Conservation (phyloP, 1,140 invertebrate genomes). For the Drosophila nigrodunni region DNA sequence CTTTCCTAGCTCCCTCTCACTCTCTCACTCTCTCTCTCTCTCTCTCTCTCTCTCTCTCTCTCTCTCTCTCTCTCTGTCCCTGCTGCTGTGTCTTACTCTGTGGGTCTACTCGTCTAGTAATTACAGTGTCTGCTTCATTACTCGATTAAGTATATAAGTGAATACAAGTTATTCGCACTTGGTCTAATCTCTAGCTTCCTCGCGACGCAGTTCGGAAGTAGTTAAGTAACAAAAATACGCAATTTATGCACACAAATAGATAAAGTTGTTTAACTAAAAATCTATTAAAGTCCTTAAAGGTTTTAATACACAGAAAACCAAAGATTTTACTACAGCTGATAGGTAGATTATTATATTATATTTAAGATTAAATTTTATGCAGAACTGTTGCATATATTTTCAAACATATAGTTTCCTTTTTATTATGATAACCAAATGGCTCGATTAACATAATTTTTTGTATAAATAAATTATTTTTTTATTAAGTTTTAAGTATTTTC, state of each 20-base stretch:
- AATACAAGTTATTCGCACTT: slow-evolving; percentile 1
- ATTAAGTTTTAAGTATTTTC: no score
- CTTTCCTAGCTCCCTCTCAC: not conserved
- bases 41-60: not conserved
- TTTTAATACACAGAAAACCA: no score
- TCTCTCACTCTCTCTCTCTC: not conserved
- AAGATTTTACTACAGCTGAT: no score
- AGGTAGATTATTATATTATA: no score
- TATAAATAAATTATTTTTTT: no score
- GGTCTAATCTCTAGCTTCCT: not conserved
- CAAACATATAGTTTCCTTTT: no score
- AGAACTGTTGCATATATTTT: no score
- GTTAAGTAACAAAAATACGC: not conserved
- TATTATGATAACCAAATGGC: no score
- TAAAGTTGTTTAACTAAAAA: not conserved
- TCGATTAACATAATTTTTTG: no score
- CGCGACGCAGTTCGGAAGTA: not conserved
- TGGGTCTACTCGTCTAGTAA: no score
- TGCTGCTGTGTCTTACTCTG: not conserved
- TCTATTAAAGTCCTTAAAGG: no score
- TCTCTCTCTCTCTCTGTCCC: not conserved
- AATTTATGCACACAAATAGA: not conserved
- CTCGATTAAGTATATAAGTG: not conserved
- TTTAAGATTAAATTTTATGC: no score
- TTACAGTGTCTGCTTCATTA: not conserved